Evolutionary conservation across 2,113 vertebrate genomes (phyloP).

Genomic region (Salvelinus namaycush): DNA sequence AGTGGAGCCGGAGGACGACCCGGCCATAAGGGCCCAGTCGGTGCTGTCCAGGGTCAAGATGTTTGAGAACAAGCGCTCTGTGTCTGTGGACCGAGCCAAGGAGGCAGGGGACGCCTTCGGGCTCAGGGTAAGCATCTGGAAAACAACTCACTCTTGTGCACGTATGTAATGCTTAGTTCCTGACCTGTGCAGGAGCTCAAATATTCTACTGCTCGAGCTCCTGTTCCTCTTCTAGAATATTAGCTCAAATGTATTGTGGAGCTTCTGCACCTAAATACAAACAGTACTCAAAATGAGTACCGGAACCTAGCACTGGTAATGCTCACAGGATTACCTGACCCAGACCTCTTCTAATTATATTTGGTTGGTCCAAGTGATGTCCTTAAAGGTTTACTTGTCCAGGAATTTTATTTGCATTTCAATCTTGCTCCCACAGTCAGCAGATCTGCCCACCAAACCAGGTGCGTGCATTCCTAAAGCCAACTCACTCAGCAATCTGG

Average conservation of each 20-base stretch:
- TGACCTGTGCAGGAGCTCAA: too few relatives aligned
- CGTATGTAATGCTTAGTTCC: not conserved
- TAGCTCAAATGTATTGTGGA: too few relatives aligned
- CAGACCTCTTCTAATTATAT: not conserved
- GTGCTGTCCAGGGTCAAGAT: constrained; percentile 96
- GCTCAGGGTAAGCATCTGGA: constrained; percentile 75
- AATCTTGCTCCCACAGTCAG: constrained; percentile 68
- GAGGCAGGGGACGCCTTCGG: constrained; percentile 75
- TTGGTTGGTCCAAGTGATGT: too few relatives aligned
- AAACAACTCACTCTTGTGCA: not conserved
- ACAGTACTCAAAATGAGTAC: too few relatives aligned
- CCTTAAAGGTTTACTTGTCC: not conserved
- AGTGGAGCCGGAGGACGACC: constrained; percentile 84
- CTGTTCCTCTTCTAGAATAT: too few relatives aligned
- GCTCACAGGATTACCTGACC: not conserved
- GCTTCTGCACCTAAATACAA: too few relatives aligned
- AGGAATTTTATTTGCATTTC: constrained; percentile 2
- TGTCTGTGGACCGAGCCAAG: constrained; percentile 85
- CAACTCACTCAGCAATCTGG: constrained; percentile 85
- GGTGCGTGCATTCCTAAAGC: constrained; percentile 82
- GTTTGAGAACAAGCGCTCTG: constrained; percentile 95
- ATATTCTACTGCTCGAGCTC: too few relatives aligned
- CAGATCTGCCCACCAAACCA: constrained; percentile 86
- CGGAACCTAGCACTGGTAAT: too few relatives aligned
- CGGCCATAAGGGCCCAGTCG: constrained; percentile 91